These are phyloP conservation scores for Corydoras maculifer DNA, from an alignment of 2,113 vertebrate genomes.

Conservation along the genomic window DNA sequence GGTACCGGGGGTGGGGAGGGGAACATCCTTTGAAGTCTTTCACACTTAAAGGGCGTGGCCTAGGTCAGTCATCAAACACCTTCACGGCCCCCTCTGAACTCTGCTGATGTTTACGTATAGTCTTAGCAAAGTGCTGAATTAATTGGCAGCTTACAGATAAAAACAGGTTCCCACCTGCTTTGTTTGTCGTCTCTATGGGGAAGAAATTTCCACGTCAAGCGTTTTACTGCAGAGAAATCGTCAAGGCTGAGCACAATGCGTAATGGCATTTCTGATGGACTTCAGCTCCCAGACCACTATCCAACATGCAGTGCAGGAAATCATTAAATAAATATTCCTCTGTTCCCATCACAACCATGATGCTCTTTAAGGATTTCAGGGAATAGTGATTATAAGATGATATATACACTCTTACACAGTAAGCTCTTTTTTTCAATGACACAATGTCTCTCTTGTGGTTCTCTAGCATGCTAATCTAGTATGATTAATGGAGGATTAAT, in stretches of 20 bases:
- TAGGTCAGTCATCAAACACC: slow-evolving; percentile 49
- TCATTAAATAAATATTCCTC: slow-evolving; percentile 3
- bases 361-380: no score
- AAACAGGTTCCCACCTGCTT: slow-evolving; percentile 8
- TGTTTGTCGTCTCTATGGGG: slow-evolving; percentile 12
- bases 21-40: slow-evolving; percentile 35
- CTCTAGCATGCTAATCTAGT: slow-evolving; percentile 47
- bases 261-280: not conserved
- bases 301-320: not conserved
- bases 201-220: not conserved
- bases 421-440: slow-evolving; percentile 22
- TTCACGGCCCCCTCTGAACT: not conserved
- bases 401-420: no score
- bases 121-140: slow-evolving; percentile 24
- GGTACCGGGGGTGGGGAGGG: slow-evolving; percentile 27
- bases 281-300: not conserved
- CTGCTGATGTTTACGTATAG: slow-evolving; percentile 18
- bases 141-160: slow-evolving; percentile 16
- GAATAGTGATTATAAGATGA: no score
- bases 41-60: slow-evolving; percentile 33
- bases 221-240: no score
- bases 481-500: slow-evolving; percentile 63
- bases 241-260: not conserved
- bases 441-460: slow-evolving; percentile 34
- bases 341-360: no score